A percentile compares a stretch with the other conserved stretches of the same genome.
Evolutionary conservation across 2,888 invertebrate genomes (phyloP).

Genomic region (Tricholauxania praeusta): DNA sequence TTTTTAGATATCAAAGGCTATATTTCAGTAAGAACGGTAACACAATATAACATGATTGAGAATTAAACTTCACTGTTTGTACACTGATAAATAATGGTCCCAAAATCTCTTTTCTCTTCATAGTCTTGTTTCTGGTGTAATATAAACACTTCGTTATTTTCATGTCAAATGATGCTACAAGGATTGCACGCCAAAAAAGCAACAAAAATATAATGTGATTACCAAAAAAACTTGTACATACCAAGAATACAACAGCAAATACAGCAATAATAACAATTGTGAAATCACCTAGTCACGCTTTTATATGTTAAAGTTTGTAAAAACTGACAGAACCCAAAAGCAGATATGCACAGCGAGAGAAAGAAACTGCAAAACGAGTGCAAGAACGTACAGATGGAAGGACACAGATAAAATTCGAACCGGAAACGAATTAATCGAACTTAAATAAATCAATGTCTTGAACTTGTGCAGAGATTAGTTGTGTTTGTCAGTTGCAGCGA

Average conservation of each 20-base stretch:
- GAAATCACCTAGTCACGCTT: constrained; percentile 24
- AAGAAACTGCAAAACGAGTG: background rate
- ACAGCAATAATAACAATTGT: constrained; percentile 8
- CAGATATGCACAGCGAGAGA: too few species aligned
- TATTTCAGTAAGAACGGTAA: too few species aligned
- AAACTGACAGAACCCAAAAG: background rate
- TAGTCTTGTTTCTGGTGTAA: background rate
- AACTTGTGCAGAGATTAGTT: constrained; percentile 35
- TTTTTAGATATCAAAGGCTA: too few species aligned
- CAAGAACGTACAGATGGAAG: background rate
- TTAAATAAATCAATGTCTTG: constrained; percentile 67
- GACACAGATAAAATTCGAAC: constrained; percentile 44
- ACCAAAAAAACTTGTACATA: background rate
- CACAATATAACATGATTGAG: too few species aligned
- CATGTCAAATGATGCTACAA: background rate
- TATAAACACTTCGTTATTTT: background rate
- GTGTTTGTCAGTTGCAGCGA: constrained; percentile 29
- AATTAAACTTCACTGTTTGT: too few species aligned
- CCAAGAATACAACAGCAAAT: background rate
- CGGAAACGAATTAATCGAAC: constrained; percentile 67
- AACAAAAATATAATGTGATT: constrained; percentile 13
- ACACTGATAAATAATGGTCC: too few species aligned
- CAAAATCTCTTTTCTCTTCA: too few species aligned
- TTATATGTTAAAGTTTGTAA: background rate
- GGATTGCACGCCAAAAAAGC: background rate